Percentiles rank a stretch among this genome's conserved stretches.
These are phyloP conservation scores for Cygnus buccinator DNA, from an alignment of 2,113 vertebrate genomes.

Conservation along the genomic window DNA sequence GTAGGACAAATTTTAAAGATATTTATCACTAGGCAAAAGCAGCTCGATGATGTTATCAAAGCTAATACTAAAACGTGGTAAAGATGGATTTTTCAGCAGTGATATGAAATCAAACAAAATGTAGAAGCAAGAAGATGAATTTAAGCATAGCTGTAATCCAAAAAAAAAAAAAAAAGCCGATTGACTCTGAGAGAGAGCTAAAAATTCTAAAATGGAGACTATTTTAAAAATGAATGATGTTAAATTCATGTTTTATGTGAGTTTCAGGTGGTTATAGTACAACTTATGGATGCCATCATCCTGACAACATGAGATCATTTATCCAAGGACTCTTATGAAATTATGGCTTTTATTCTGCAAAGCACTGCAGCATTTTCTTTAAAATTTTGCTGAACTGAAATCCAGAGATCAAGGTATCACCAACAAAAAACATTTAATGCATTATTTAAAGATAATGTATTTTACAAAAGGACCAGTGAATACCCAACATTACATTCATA, in stretches of 20 bases:
- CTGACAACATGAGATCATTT: not conserved
- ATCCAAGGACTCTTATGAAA: not conserved
- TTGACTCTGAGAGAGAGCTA: not conserved
- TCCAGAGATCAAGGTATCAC: not conserved
- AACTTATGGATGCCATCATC: not conserved
- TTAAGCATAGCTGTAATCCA: not conserved
- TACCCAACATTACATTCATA: not conserved
- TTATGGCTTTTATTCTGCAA: conserved; percentile 13
- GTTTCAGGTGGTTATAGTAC: not conserved
- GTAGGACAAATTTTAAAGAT: conserved; percentile 34
- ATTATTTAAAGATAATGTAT: not conserved
- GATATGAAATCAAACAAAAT: conserved; percentile 30
- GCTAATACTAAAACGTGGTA: not conserved
- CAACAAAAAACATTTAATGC: not conserved
- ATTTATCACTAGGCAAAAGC: conserved; percentile 27
- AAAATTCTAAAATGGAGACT: not conserved
- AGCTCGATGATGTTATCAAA: conserved; percentile 46
- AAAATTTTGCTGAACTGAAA: conserved; percentile 3
- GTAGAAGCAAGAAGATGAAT: conserved; percentile 11
- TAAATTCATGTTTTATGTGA: conserved; percentile 26
- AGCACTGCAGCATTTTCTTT: not conserved
- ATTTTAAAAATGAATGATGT: conserved; percentile 22
- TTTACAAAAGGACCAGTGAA: not conserved
- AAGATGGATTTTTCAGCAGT: conserved; percentile 29
- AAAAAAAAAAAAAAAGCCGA: not conserved